phyloP scores from a whole-genome alignment of 2,113 vertebrate genomes.

The Malaclemys terrapin region DNA sequence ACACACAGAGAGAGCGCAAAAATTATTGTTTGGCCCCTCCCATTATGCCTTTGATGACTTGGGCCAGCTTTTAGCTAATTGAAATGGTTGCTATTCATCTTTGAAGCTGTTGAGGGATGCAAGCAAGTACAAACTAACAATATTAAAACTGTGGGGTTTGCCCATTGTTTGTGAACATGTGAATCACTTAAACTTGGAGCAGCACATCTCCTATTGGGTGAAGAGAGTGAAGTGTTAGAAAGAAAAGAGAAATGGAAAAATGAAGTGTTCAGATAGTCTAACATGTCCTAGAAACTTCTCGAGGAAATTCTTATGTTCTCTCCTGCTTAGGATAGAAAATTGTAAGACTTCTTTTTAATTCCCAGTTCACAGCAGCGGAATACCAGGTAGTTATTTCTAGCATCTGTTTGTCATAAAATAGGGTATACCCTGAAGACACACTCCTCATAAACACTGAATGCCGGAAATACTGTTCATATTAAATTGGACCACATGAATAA shows the following conservation, averaged over 20 bases:
- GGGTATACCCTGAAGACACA: constrained; percentile 70
- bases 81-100: not conserved
- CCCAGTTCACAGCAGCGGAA: constrained; percentile 47
- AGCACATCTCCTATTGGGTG: not conserved
- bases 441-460: constrained; percentile 73
- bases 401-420: constrained; percentile 75
- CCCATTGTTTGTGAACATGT: not conserved
- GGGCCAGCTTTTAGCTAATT: not conserved
- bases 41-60: not conserved
- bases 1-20: not conserved
- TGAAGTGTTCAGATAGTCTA: not conserved
- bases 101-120: not conserved
- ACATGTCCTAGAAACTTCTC: not conserved
- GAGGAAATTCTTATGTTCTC: constrained; percentile 3
- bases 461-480: constrained; percentile 77
- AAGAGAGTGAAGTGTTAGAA: not conserved
- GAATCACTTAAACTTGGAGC: not conserved
- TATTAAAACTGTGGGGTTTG: accelerated
- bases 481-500: constrained; percentile 78
- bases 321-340: constrained; percentile 51
- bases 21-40: not conserved
- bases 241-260: not conserved
- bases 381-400: constrained; percentile 55
- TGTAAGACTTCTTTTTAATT: constrained; percentile 55
- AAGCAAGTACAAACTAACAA: not conserved